phyloP scores from a whole-genome alignment of 2,888 invertebrate genomes.

The Petrolisthes cinctipes region DNA sequence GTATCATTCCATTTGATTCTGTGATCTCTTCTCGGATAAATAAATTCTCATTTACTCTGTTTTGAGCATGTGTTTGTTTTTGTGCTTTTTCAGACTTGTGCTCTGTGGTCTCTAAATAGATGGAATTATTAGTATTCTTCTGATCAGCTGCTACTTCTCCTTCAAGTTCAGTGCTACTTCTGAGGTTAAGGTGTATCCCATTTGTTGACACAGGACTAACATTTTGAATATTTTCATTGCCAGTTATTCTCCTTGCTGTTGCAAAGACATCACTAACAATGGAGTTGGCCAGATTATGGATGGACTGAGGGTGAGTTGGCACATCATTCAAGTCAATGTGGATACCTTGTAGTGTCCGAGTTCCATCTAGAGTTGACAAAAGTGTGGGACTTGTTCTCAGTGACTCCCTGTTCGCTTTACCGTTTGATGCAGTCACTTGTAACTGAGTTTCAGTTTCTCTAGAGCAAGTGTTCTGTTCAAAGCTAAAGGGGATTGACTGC shows the following conservation, averaged over 20 bases:
- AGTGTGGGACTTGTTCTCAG: not conserved
- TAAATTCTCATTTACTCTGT: no score
- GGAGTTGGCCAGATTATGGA: not conserved
- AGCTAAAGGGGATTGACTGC: not conserved
- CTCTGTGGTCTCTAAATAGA: no score
- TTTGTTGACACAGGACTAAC: slow-evolving; percentile 36
- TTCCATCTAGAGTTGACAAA: slow-evolving; percentile 1
- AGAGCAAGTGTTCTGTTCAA: no score
- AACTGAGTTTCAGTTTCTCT: no score
- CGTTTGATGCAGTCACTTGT: no score
- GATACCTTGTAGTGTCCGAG: not conserved
- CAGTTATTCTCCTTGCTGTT: not conserved
- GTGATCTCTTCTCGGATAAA: no score
- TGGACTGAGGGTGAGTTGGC: not conserved
- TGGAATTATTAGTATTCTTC: no score
- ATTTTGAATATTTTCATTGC: slow-evolving; percentile 1
- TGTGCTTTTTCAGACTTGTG: no score
- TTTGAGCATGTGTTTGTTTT: no score
- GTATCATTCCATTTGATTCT: no score
- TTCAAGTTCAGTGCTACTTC: slow-evolving; percentile 1
- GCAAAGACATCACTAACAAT: not conserved
- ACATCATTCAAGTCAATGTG: not conserved
- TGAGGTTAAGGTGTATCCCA: slow-evolving; percentile 25
- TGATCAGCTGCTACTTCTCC: not conserved
- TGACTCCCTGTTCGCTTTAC: not conserved